Conservation (phyloP, 2,888 invertebrate genomes). For the Nipponacmea schrenckii region DNA sequence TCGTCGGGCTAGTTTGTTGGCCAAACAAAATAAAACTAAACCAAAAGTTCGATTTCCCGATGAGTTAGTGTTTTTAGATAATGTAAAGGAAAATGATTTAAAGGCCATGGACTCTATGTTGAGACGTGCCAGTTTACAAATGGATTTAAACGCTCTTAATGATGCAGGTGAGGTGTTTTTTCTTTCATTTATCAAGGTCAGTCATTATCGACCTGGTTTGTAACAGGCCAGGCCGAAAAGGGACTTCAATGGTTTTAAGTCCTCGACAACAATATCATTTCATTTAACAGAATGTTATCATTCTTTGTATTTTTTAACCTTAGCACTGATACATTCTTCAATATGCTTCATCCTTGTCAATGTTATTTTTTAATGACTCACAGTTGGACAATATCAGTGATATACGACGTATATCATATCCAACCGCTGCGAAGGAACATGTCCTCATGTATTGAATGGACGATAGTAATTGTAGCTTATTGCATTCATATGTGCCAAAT, state of each 20-base stretch:
- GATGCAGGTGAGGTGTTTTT: conserved; percentile 50
- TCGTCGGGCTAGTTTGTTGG: conserved; percentile 60
- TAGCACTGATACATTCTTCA: no score
- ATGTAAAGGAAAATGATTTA: conserved; percentile 65
- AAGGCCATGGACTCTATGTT: conserved; percentile 59
- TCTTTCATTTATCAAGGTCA: background rate
- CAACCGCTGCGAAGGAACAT: no score
- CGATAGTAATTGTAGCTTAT: no score
- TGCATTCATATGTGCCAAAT: no score
- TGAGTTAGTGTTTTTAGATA: conserved; percentile 65
- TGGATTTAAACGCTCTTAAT: conserved; percentile 64
- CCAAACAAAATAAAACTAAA: conserved; percentile 58
- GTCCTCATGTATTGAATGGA: no score
- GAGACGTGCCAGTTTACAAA: conserved; percentile 61
- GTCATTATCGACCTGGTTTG: background rate
- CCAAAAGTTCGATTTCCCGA: conserved; percentile 64
- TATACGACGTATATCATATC: no score
- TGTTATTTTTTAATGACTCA: no score
- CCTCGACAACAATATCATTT: no score
- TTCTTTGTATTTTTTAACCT: no score
- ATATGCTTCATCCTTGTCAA: no score
- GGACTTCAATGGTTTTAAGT: background rate
- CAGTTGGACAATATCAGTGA: no score
- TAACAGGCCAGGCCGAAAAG: background rate
- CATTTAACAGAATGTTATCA: no score